Conservation (phyloP, 2,113 vertebrate species). For the Echinops telfairi region DNA sequence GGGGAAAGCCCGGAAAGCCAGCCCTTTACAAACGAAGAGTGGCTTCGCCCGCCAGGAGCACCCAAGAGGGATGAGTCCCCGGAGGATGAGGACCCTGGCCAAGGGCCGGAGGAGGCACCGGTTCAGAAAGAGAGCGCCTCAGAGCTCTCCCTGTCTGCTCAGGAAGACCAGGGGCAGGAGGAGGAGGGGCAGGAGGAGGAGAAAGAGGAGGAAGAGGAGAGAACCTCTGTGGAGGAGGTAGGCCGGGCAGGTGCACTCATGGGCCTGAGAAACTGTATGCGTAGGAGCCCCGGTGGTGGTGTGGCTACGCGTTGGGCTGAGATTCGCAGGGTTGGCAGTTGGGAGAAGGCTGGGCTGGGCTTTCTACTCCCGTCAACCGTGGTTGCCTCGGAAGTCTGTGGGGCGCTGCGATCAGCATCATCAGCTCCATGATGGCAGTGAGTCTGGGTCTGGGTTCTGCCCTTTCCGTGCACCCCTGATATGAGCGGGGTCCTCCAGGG, state of each 20-base stretch:
- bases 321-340: too few relatives aligned
- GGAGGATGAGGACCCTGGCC: not conserved
- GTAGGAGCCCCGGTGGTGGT: too few relatives aligned
- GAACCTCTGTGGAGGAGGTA: conserved; percentile 20
- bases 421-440: too few relatives aligned
- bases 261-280: not conserved
- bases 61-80: not conserved
- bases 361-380: too few relatives aligned
- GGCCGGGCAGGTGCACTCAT: not conserved
- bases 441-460: too few relatives aligned
- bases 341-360: too few relatives aligned
- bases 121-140: not conserved
- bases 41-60: not conserved
- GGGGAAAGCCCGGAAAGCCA: not conserved
- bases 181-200: not conserved
- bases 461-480: not conserved
- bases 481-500: too few relatives aligned
- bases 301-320: too few relatives aligned
- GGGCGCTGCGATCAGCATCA: too few relatives aligned
- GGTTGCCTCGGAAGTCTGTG: too few relatives aligned
- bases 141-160: not conserved
- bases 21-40: not conserved
- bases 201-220: not conserved
- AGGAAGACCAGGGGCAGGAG: not conserved
- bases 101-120: not conserved